Evolutionary conservation across 1,140 invertebrate species (phyloP).

Genomic region (Aplysia californica): DNA sequence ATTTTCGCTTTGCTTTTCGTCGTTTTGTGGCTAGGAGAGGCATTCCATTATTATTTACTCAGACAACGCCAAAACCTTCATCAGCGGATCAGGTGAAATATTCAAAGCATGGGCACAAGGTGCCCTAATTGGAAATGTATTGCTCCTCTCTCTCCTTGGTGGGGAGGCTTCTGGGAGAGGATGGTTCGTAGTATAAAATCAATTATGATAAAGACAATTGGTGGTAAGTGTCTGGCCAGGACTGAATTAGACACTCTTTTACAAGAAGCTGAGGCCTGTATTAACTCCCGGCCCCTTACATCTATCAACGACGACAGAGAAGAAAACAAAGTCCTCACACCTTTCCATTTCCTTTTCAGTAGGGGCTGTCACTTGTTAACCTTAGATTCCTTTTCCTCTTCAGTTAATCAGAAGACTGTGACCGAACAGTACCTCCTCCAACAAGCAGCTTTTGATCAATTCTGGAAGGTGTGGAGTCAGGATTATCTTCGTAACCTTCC

Average conservation of each 20-base stretch:
- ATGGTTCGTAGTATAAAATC: background rate
- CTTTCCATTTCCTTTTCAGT: background rate
- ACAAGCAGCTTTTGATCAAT: background rate
- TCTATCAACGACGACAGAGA: background rate
- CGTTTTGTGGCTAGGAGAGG: background rate
- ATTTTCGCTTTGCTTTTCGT: background rate
- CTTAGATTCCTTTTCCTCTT: too few relatives aligned
- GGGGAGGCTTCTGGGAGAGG: constrained; percentile 14
- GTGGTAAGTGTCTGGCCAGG: background rate
- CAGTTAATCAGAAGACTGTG: background rate
- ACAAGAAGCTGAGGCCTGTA: background rate
- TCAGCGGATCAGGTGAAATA: background rate
- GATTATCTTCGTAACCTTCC: background rate
- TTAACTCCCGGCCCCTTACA: background rate
- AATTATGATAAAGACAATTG: background rate
- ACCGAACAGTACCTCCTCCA: background rate
- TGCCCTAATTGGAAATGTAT: background rate
- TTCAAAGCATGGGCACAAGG: background rate
- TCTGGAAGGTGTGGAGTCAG: background rate
- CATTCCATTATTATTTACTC: background rate
- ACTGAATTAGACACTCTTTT: background rate
- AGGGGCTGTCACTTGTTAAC: background rate
- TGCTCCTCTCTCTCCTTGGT: background rate
- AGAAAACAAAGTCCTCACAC: background rate
- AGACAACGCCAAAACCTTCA: constrained; percentile 9